A percentile compares a stretch with the other conserved stretches of the same genome.
These are phyloP conservation scores for Panthera tigris DNA, from an alignment of 2,113 vertebrate genomes.

Conservation along the genomic window DNA sequence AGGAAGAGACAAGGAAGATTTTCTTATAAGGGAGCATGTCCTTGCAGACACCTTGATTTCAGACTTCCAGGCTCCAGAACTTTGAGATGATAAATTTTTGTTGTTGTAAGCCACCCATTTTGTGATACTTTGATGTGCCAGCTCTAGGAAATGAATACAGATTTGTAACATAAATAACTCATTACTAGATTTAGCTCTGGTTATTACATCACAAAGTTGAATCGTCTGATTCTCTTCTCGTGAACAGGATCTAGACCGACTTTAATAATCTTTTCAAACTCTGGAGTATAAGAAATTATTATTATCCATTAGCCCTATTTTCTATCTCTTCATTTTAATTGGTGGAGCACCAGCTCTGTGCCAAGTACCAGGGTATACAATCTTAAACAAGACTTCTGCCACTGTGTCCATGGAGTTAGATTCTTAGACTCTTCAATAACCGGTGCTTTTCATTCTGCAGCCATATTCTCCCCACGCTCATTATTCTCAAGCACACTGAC, in stretches of 20 bases:
- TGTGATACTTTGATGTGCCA: background rate
- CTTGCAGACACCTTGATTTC: background rate
- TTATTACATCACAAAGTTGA: background rate
- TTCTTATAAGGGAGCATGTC: background rate
- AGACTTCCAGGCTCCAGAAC: background rate
- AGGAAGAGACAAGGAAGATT: background rate
- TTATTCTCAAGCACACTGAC: background rate
- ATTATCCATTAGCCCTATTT: background rate
- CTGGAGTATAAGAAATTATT: background rate
- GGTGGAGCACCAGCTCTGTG: background rate
- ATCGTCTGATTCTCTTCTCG: background rate
- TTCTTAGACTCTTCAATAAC: background rate
- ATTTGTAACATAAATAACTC: background rate
- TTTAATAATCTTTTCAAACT: background rate
- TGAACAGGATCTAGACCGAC: background rate
- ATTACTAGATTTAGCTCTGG: background rate
- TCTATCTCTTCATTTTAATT: background rate
- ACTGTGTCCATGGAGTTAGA: too few relatives aligned
- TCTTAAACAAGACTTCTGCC: background rate
- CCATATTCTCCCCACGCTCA: background rate
- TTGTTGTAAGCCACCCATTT: background rate
- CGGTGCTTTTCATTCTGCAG: too few relatives aligned
- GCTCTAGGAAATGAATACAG: background rate
- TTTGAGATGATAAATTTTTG: too few relatives aligned
- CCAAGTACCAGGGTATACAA: rapidly evolving